Conservation (phyloP, 2,113 vertebrate species). For the Chaetorhynchus papuensis region DNA sequence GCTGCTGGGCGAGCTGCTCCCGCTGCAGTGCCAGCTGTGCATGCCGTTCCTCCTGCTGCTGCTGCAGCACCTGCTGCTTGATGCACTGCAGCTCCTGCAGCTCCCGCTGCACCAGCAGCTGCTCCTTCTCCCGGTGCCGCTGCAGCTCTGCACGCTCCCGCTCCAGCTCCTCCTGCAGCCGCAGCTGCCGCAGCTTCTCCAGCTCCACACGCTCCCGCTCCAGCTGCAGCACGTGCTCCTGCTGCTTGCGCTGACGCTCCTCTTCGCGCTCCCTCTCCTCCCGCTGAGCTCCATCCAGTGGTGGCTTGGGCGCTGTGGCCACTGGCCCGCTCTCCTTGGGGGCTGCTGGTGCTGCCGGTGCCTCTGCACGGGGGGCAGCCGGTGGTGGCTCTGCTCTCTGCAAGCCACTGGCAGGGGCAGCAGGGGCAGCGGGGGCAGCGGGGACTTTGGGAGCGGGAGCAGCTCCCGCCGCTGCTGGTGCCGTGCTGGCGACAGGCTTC, state of each 20-base stretch:
- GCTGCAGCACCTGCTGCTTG: slow-evolving; percentile 95
- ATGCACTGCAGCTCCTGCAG: slow-evolving; percentile 95
- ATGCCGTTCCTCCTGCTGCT: slow-evolving; percentile 94
- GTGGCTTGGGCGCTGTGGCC: background rate
- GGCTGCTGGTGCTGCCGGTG: background rate
- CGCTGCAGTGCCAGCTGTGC: slow-evolving; percentile 92
- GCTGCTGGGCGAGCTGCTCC: slow-evolving; percentile 95
- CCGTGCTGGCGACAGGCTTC: slow-evolving; percentile 71
- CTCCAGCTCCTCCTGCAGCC: slow-evolving; percentile 94
- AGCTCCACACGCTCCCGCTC: slow-evolving; percentile 93
- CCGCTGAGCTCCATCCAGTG: slow-evolving; percentile 61
- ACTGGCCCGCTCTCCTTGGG: slow-evolving; percentile 57
- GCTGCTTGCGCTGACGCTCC: slow-evolving; percentile 88
- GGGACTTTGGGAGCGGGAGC: background rate
- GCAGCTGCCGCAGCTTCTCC: slow-evolving; percentile 90
- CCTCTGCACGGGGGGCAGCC: slow-evolving; percentile 60
- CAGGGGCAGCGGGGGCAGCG: background rate
- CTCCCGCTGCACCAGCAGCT: slow-evolving; percentile 92
- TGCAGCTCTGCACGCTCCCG: slow-evolving; percentile 91
- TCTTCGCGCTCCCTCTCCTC: slow-evolving; percentile 85
- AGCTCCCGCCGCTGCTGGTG: background rate
- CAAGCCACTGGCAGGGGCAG: background rate
- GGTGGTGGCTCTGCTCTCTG: slow-evolving; percentile 43
- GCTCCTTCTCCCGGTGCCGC: slow-evolving; percentile 93
- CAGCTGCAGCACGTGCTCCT: slow-evolving; percentile 91